These are phyloP conservation scores for Gallirallus australis DNA, from an alignment of 2,797 vertebrate species.

Conservation along the genomic window DNA sequence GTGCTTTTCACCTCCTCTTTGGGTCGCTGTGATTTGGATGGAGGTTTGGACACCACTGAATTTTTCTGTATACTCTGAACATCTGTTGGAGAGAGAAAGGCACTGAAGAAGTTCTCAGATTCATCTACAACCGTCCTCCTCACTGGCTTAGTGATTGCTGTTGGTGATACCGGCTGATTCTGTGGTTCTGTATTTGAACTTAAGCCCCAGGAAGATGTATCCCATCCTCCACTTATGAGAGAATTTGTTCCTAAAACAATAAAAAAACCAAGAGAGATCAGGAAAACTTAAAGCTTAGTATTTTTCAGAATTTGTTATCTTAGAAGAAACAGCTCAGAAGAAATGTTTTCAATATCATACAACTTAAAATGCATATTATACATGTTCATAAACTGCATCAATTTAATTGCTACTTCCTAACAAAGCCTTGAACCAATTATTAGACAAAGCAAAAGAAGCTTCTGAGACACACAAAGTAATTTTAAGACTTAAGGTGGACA, in stretches of 20 bases:
- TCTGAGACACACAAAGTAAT: background rate
- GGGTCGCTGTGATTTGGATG: slow-evolving; percentile 87
- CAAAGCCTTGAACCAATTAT: background rate
- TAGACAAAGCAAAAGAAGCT: background rate
- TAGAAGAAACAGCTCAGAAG: background rate
- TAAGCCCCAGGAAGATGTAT: slow-evolving; percentile 91
- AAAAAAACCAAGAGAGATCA: background rate
- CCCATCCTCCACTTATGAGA: slow-evolving; percentile 91
- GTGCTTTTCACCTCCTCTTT: slow-evolving; percentile 81
- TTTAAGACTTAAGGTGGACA: background rate
- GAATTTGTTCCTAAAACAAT: slow-evolving; percentile 80
- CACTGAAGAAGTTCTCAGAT: slow-evolving; percentile 96
- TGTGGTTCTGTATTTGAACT: slow-evolving; percentile 79
- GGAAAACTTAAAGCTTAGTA: background rate
- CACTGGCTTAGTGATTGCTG: slow-evolving; percentile 96
- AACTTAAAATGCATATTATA: background rate
- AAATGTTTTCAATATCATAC: background rate
- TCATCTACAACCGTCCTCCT: slow-evolving; percentile 94
- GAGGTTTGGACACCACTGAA: slow-evolving; percentile 92
- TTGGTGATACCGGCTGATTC: slow-evolving; percentile 82
- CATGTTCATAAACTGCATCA: background rate
- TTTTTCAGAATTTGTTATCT: background rate
- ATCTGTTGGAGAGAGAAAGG: slow-evolving; percentile 89
- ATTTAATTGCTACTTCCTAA: background rate
- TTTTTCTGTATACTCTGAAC: slow-evolving; percentile 81